Percentiles rank a stretch among this genome's conserved stretches.
Evolutionary conservation across 2,797 vertebrate species (phyloP).

Genomic region (Enteromius thamalakanensis): DNA sequence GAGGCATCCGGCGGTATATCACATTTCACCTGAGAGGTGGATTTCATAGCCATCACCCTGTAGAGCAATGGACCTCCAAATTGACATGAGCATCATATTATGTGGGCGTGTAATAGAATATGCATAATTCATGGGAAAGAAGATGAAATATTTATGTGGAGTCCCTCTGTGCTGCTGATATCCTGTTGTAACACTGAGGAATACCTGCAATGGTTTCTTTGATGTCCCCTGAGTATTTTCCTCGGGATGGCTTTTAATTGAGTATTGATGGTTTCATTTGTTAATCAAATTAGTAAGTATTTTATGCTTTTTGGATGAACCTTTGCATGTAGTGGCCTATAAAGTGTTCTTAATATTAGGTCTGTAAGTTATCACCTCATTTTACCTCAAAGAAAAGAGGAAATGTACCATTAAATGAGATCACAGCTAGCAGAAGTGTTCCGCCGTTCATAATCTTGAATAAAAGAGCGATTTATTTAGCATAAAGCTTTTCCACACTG

Average conservation of each 20-base stretch:
- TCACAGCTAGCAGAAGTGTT: neutral
- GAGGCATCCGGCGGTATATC: constrained; percentile 58
- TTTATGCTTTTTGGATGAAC: neutral
- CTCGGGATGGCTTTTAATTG: constrained; percentile 14
- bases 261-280: neutral
- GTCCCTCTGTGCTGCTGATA: constrained; percentile 55
- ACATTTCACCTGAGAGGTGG: constrained; percentile 60
- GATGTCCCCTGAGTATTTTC: constrained; percentile 27
- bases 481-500: neutral
- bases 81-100: constrained; percentile 61
- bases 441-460: neutral
- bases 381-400: constrained; percentile 21
- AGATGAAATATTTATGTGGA: constrained; percentile 72
- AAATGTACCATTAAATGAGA: neutral
- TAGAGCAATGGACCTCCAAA: constrained; percentile 57
- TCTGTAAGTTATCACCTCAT: neutral
- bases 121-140: constrained; percentile 66
- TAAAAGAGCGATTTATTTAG: neutral
- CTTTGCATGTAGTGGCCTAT: neutral
- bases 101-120: constrained; percentile 60
- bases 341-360: neutral
- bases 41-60: constrained; percentile 56
- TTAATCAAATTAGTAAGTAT: neutral
- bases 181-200: constrained; percentile 50
- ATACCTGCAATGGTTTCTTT: constrained; percentile 49